phyloP scores from a whole-genome alignment of 2,797 vertebrate species.

The Cryptoblepharus egeriae region DNA sequence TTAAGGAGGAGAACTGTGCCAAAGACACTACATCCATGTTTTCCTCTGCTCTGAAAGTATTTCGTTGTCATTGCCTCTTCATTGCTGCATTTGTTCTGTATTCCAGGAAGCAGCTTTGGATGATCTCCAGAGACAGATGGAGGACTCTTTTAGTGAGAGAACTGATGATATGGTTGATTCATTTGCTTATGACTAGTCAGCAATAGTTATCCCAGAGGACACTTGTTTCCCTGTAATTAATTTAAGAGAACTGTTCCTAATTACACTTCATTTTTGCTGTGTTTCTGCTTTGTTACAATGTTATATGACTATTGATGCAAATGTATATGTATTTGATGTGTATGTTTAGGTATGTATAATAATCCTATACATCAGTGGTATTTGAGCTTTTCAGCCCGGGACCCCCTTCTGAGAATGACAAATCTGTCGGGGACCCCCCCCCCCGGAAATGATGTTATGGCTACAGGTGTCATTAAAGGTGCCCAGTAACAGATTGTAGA shows the following conservation, averaged over 20 bases:
- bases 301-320: background rate
- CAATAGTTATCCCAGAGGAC: background rate
- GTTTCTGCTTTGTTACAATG: background rate
- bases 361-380: too few species aligned
- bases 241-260: background rate
- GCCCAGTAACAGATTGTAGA: too few species aligned
- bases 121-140: background rate
- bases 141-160: background rate
- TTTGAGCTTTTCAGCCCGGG: too few species aligned
- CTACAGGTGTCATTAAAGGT: too few species aligned
- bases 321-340: background rate
- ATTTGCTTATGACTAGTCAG: background rate
- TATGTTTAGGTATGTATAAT: too few species aligned
- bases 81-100: background rate
- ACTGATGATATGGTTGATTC: background rate
- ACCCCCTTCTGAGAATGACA: too few species aligned
- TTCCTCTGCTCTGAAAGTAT: slow-evolving; percentile 6
- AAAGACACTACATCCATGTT: background rate
- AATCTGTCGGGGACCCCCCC: too few species aligned
- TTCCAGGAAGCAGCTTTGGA: background rate
- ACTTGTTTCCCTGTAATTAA: background rate
- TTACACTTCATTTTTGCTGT: background rate
- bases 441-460: too few species aligned
- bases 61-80: background rate
- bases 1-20: background rate